These are phyloP conservation scores for Leptatherina wallacei DNA, from an alignment of 2,797 vertebrate genomes.

Conservation along the genomic window DNA sequence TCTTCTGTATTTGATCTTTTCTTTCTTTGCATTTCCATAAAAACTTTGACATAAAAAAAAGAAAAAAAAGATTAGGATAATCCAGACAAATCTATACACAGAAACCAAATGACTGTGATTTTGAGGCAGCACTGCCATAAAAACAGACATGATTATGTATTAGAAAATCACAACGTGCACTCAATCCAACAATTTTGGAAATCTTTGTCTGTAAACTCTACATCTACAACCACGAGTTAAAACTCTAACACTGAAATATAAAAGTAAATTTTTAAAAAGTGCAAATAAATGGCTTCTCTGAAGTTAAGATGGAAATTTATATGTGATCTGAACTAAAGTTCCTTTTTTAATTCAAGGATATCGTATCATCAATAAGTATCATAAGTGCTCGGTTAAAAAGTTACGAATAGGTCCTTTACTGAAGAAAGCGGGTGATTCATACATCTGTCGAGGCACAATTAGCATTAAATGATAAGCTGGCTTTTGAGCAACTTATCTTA, in stretches of 20 bases:
- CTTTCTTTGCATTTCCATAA: too few relatives aligned
- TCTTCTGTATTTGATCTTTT: too few relatives aligned
- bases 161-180: too few relatives aligned
- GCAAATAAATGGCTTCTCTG: too few relatives aligned
- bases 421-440: too few relatives aligned
- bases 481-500: too few relatives aligned
- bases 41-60: not conserved
- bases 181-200: not conserved
- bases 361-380: not conserved
- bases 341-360: not conserved
- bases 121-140: not conserved
- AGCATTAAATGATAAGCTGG: too few relatives aligned
- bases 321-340: not conserved
- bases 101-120: not conserved
- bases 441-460: too few relatives aligned
- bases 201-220: not conserved
- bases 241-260: too few relatives aligned
- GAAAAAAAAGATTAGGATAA: not conserved
- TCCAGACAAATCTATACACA: not conserved
- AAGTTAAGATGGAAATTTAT: not conserved
- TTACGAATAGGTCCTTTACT: not conserved
- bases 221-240: too few relatives aligned
- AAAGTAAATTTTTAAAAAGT: too few relatives aligned
- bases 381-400: not conserved
- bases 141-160: not conserved